Conservation (phyloP, 2,113 vertebrate genomes). For the Microtus montanus region DNA sequence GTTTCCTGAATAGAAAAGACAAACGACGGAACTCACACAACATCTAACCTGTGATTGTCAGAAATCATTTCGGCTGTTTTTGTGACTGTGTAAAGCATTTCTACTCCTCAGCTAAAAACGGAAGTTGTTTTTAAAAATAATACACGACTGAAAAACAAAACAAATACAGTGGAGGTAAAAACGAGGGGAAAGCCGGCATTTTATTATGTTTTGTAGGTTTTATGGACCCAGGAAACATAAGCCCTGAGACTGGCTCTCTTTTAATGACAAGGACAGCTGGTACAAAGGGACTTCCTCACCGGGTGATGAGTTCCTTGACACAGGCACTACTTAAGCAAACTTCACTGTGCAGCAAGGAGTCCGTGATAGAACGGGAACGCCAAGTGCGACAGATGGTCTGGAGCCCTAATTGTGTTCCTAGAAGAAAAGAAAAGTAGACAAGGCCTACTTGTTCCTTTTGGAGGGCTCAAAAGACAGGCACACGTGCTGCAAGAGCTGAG, state of each 20-base stretch:
- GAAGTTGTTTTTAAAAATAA: background rate
- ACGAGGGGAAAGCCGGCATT: background rate
- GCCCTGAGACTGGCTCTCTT: background rate
- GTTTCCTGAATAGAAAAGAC: constrained; percentile 33
- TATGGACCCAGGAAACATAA: background rate
- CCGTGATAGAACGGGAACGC: background rate
- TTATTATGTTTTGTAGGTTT: background rate
- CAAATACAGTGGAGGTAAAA: background rate
- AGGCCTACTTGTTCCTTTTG: background rate
- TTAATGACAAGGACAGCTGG: background rate
- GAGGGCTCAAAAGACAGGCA: background rate
- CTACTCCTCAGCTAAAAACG: background rate
- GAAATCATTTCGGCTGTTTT: constrained; percentile 40
- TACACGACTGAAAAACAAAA: background rate
- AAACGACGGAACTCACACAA: background rate
- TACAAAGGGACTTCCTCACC: background rate
- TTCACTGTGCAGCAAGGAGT: background rate
- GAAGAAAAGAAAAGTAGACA: background rate
- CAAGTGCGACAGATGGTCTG: background rate
- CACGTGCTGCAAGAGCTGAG: background rate
- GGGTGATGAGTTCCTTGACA: background rate
- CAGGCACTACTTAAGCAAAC: background rate
- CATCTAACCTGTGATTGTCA: background rate
- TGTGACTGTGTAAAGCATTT: constrained; percentile 13
- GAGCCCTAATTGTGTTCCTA: background rate